phyloP scores from a whole-genome alignment of 2,888 invertebrate genomes.

The Sinodicranocentrus sp. region DNA sequence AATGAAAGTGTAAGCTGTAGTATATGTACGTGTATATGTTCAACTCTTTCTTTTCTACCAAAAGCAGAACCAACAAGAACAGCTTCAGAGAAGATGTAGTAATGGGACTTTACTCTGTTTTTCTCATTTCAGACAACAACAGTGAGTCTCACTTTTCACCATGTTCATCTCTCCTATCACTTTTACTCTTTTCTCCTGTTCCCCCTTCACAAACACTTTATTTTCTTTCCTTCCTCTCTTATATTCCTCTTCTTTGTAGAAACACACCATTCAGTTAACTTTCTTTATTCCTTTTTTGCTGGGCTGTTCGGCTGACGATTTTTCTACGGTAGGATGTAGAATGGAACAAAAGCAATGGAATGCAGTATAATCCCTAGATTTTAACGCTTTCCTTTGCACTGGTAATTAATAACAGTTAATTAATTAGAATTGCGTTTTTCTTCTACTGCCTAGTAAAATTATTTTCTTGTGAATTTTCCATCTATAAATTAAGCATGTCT shows the following conservation, averaged over 20 bases:
- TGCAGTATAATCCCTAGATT: too few species aligned
- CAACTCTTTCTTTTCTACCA: too few species aligned
- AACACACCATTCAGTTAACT: background rate
- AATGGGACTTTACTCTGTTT: background rate
- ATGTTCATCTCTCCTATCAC: background rate
- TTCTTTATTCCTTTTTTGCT: slow-evolving; percentile 3
- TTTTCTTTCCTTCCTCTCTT: background rate
- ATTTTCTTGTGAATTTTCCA: too few species aligned
- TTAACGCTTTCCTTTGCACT: too few species aligned
- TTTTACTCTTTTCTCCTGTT: background rate
- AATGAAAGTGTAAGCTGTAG: background rate
- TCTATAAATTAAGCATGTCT: too few species aligned
- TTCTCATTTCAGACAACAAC: too few species aligned
- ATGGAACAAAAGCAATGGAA: too few species aligned
- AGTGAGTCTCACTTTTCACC: background rate
- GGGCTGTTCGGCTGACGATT: slow-evolving; percentile 19
- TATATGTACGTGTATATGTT: background rate
- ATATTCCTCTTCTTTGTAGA: too few species aligned
- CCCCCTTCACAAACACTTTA: background rate
- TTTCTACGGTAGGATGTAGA: too few species aligned
- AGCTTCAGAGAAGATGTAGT: background rate
- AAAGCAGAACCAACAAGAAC: slow-evolving; percentile 5
- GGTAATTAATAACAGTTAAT: too few species aligned
- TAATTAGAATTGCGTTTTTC: too few species aligned
- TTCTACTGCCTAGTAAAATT: too few species aligned